These are phyloP conservation scores for Umimayanthus kanabou DNA, from an alignment of 92 coral and sea anemone genomes.

Conservation along the genomic window DNA sequence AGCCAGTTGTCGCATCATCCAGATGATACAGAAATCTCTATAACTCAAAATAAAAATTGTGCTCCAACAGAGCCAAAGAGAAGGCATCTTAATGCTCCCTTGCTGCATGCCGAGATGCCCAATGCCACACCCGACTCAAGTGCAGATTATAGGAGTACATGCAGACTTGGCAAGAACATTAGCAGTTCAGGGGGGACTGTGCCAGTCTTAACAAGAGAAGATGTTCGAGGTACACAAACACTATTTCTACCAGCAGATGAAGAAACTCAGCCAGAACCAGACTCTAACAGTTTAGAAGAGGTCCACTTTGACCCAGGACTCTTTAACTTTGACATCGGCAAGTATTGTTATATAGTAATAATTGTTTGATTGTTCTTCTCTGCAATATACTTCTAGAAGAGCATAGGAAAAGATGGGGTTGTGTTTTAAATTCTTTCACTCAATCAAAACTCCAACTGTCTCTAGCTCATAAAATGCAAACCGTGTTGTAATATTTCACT, in stretches of 20 bases:
- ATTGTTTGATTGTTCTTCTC: no score
- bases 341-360: slow-evolving; percentile 7
- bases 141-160: not conserved
- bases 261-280: slow-evolving; percentile 47
- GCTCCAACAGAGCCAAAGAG: not conserved
- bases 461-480: no score
- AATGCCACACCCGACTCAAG: slow-evolving; percentile 1
- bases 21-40: not conserved
- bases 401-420: no score
- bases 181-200: not conserved
- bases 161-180: not conserved
- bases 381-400: no score
- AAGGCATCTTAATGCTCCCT: not conserved
- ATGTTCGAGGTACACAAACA: not conserved
- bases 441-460: no score
- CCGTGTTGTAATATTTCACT: no score
- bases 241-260: not conserved
- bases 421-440: no score
- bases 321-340: slow-evolving; percentile 70
- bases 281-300: slow-evolving; percentile 34
- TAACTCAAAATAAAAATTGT: not conserved
- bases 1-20: not conserved
- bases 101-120: not conserved
- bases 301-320: slow-evolving; percentile 63
- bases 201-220: not conserved